phyloP scores from a whole-genome alignment of 2,888 invertebrate genomes.

The Eudasyphora cyanicolor region DNA sequence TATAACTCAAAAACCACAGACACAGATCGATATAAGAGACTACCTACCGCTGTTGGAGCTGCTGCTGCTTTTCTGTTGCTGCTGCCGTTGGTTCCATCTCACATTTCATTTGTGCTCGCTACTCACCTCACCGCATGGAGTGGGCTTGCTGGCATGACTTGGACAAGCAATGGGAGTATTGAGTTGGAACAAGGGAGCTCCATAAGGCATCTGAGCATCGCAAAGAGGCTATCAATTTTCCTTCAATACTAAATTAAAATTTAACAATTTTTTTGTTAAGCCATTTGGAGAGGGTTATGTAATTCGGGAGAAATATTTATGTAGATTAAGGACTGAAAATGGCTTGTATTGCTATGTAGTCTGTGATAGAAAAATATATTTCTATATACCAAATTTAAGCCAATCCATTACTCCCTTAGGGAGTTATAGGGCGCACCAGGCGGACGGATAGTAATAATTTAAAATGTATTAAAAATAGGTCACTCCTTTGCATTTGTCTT shows the following conservation, averaged over 20 bases:
- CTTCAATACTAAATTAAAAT: constrained; percentile 76
- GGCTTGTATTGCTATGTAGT: too few relatives aligned
- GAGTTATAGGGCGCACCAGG: too few relatives aligned
- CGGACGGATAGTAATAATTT: too few relatives aligned
- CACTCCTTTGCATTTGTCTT: too few relatives aligned
- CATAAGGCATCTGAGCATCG: constrained; percentile 35
- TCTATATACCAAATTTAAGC: too few relatives aligned
- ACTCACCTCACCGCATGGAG: not conserved
- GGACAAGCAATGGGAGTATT: not conserved
- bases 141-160: not conserved
- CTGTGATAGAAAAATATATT: too few relatives aligned
- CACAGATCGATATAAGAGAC: not conserved
- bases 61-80: not conserved
- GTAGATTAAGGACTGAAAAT: too few relatives aligned
- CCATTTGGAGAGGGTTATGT: not conserved
- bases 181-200: not conserved
- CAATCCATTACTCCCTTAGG: too few relatives aligned
- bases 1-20: not conserved
- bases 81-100: not conserved
- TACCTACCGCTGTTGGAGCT: not conserved
- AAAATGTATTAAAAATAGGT: too few relatives aligned
- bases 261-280: constrained; percentile 50
- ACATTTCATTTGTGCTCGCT: constrained; percentile 4
- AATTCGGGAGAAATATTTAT: too few relatives aligned
- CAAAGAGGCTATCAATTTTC: constrained; percentile 73